Percentiles rank a stretch among this genome's conserved stretches.
Conservation (phyloP, 2,797 vertebrate species). For the Microcaecilia unicolor region DNA sequence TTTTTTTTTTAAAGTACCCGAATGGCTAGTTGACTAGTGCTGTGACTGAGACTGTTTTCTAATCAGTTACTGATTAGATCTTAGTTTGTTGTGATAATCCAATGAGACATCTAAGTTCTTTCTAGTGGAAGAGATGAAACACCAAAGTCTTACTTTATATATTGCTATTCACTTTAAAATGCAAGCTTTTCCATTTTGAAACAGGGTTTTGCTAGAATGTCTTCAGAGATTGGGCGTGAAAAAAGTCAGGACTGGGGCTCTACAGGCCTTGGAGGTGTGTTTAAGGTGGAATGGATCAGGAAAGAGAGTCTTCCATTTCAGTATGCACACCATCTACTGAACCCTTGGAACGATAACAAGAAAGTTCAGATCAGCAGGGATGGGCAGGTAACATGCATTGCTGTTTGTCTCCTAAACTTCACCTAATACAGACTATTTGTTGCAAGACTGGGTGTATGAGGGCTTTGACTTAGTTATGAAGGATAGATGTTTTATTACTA, state of each 20-base stretch:
- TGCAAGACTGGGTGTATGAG: background rate
- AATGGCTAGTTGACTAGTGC: no score
- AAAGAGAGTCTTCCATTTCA: constrained; percentile 79
- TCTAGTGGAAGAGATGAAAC: no score
- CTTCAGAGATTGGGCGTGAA: constrained; percentile 64
- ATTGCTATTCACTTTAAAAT: constrained; percentile 6
- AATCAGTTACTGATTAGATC: no score
- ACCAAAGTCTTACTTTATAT: no score
- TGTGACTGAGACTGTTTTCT: no score
- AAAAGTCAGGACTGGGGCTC: constrained; percentile 80
- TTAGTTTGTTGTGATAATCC: no score
- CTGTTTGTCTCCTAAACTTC: background rate
- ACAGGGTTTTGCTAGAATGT: constrained; percentile 86
- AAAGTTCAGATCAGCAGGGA: constrained; percentile 89
- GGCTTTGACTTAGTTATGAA: background rate
- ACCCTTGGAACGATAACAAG: constrained; percentile 87
- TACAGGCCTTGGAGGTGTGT: constrained; percentile 70
- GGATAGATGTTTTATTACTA: no score
- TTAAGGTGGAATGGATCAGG: constrained; percentile 81
- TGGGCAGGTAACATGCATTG: constrained; percentile 67
- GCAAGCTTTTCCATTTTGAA: constrained; percentile 2
- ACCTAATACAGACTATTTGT: no score
- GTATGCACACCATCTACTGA: constrained; percentile 71
- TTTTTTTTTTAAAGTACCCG: no score
- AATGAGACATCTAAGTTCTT: no score